Evolutionary conservation across 2,888 invertebrate genomes (phyloP).

Genomic region (Euproctis similis): DNA sequence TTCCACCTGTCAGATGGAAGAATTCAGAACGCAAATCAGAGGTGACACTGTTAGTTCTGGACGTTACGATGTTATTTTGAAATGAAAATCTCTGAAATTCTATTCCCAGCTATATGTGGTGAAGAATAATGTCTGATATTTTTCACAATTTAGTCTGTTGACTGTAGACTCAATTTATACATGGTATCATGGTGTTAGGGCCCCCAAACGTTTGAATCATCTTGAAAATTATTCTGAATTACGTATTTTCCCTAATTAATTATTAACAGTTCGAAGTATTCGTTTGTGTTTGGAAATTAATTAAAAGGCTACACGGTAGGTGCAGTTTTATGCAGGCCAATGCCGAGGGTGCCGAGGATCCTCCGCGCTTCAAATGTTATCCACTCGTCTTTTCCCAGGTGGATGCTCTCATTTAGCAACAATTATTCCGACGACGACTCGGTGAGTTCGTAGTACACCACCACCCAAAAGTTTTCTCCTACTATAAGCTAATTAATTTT

Average conservation of each 20-base stretch:
- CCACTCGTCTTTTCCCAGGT: conserved; percentile 42
- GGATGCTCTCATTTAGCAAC: conserved; percentile 66
- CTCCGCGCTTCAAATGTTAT: conserved; percentile 32
- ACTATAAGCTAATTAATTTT: conserved; percentile 70
- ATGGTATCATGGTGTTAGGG: too few relatives aligned
- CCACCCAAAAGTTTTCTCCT: conserved; percentile 59
- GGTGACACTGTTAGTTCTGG: conserved; percentile 22
- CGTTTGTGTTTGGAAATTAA: conserved; percentile 28
- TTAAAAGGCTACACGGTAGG: conserved; percentile 36
- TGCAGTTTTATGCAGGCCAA: conserved; percentile 18
- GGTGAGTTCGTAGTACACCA: conserved; percentile 47
- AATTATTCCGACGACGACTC: conserved; percentile 60
- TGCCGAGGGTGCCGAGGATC: conserved; percentile 9
- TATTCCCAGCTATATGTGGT: too few relatives aligned
- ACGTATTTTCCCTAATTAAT: too few relatives aligned
- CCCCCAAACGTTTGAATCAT: too few relatives aligned
- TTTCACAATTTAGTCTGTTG: too few relatives aligned
- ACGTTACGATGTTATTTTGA: conserved; percentile 12
- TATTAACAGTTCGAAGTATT: too few relatives aligned
- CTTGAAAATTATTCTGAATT: too few relatives aligned
- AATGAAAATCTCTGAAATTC: too few relatives aligned
- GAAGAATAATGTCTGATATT: too few relatives aligned
- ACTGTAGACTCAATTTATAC: too few relatives aligned
- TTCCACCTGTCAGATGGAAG: conserved; percentile 32
- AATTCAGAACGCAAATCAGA: conserved; percentile 45